Conservation (phyloP, 2,888 invertebrate genomes). For the Agrochola macilenta region DNA sequence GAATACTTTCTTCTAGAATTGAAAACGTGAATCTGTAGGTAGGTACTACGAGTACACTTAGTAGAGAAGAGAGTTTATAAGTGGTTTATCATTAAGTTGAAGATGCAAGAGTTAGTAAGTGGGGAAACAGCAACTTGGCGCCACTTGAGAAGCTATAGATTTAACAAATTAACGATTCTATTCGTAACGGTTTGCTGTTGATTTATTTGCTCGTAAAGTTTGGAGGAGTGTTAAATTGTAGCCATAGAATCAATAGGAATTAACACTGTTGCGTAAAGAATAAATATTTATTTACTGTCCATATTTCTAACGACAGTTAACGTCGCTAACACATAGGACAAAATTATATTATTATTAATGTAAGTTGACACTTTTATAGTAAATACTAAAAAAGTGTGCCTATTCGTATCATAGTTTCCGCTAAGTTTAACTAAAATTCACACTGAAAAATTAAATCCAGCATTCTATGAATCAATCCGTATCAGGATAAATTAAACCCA, state of each 20-base stretch:
- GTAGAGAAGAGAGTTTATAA: slow-evolving; percentile 9
- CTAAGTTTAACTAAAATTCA: neutral
- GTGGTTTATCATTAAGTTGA: slow-evolving; percentile 21
- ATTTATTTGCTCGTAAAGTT: slow-evolving; percentile 40
- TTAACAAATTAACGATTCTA: slow-evolving; percentile 42
- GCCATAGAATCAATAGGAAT: slow-evolving; percentile 7
- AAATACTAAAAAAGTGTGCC: too few species aligned
- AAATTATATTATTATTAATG: neutral
- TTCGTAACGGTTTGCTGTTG: slow-evolving; percentile 9
- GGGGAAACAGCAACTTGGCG: slow-evolving; percentile 23
- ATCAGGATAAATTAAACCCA: neutral
- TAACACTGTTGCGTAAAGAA: neutral
- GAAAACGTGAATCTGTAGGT: neutral
- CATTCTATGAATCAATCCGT: neutral
- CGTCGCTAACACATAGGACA: neutral
- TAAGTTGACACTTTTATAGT: neutral
- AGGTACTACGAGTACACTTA: neutral
- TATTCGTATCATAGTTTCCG: neutral
- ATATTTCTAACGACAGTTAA: neutral
- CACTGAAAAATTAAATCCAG: too few species aligned
- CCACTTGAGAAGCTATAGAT: slow-evolving; percentile 32
- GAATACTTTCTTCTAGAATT: neutral
- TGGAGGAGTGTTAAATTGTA: slow-evolving; percentile 18
- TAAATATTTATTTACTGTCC: neutral
- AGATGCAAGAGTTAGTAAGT: slow-evolving; percentile 22